These are phyloP conservation scores for Zygaena filipendulae DNA, from an alignment of 2,888 invertebrate species.

Conservation along the genomic window DNA sequence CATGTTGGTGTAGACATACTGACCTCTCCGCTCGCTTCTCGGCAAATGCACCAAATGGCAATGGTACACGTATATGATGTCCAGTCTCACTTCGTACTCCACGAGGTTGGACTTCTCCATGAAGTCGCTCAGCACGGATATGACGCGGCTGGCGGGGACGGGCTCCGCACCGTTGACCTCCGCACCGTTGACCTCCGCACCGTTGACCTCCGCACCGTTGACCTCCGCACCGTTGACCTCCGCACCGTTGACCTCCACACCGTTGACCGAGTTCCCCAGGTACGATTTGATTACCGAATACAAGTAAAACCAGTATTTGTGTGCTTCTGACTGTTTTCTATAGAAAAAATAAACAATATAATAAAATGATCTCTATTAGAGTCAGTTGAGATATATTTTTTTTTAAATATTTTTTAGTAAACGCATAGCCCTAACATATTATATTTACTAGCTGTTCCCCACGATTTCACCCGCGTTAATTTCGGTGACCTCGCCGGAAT, in stretches of 20 bases:
- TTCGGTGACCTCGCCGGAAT: too few species aligned
- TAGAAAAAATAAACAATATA: constrained; percentile 14
- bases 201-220: constrained; percentile 19
- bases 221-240: constrained; percentile 11
- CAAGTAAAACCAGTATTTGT: constrained; percentile 93
- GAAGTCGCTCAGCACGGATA: constrained; percentile 79
- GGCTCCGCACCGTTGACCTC: constrained; percentile 16
- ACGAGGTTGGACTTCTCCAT: constrained; percentile 86
- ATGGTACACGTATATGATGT: constrained; percentile 83
- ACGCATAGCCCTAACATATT: too few species aligned
- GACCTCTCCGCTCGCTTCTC: constrained; percentile 48
- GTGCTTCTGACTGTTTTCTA: constrained; percentile 74
- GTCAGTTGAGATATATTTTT: constrained; percentile 1
- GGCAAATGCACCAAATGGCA: constrained; percentile 77
- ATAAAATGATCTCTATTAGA: neutral
- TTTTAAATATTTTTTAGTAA: constrained; percentile 4
- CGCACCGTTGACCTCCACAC: constrained; percentile 17
- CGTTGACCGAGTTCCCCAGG: constrained; percentile 24
- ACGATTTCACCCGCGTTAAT: too few species aligned
- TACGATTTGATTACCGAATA: constrained; percentile 78
- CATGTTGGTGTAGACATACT: too few species aligned
- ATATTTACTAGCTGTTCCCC: too few species aligned
- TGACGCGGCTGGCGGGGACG: constrained; percentile 27
- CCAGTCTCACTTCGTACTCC: constrained; percentile 83
- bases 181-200: constrained; percentile 16